Evolutionary conservation across 92 coral and sea anemone species (phyloP).

Genomic region (Paragorgia papillata): DNA sequence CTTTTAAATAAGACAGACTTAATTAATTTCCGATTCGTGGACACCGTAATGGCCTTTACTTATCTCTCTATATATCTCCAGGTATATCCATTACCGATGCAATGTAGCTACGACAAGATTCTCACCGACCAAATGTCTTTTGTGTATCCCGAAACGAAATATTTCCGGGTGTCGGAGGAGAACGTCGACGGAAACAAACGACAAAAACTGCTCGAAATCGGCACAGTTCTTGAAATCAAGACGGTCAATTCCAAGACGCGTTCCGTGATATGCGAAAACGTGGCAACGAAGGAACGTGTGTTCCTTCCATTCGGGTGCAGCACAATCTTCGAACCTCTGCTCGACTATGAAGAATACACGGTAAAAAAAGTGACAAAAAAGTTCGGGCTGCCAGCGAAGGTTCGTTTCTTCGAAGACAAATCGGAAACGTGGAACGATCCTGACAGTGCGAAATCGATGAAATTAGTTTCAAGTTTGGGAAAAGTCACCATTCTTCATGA

Average conservation of each 20-base stretch:
- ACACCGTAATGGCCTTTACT: too few species aligned
- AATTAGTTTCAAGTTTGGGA: background rate
- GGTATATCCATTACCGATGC: constrained; percentile 62
- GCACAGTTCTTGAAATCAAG: constrained; percentile 1
- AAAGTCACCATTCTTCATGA: background rate
- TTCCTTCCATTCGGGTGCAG: background rate
- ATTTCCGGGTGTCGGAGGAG: constrained; percentile 2
- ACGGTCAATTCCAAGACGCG: background rate
- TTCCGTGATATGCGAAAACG: background rate
- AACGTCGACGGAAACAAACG: background rate
- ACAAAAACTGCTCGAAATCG: background rate
- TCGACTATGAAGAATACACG: background rate
- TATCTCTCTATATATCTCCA: too few species aligned
- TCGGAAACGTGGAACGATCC: background rate
- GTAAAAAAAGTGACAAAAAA: background rate
- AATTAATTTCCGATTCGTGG: too few species aligned
- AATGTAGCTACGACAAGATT: background rate
- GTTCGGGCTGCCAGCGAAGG: background rate
- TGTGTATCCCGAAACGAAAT: background rate
- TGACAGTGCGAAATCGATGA: background rate
- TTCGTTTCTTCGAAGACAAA: background rate
- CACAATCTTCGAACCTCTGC: background rate
- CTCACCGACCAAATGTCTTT: constrained; percentile 8
- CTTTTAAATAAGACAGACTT: too few species aligned
- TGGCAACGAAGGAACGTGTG: background rate